A percentile compares a stretch with the other conserved stretches of the same genome.
Evolutionary conservation across 2,797 vertebrate species (phyloP).

Genomic region (Centroberyx gerrardi): DNA sequence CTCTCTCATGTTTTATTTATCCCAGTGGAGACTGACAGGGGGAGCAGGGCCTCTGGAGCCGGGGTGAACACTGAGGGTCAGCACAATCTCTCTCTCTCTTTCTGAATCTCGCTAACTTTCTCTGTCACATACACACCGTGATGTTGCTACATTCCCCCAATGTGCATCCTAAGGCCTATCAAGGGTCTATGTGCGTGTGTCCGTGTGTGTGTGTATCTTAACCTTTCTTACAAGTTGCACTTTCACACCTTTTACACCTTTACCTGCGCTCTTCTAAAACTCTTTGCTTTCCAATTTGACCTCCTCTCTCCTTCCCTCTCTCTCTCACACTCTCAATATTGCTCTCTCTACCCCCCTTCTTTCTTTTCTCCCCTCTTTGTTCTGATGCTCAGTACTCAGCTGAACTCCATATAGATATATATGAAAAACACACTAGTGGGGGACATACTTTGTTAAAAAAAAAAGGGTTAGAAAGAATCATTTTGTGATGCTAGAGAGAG

Average conservation of each 20-base stretch:
- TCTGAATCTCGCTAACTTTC: not conserved
- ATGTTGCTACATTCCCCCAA: not conserved
- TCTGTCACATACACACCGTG: not conserved
- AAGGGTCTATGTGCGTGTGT: constrained; percentile 1
- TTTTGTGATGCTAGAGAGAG: not conserved
- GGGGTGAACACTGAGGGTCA: constrained; percentile 25
- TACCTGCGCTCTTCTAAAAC: too few relatives aligned
- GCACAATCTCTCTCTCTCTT: constrained; percentile 16
- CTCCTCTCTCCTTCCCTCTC: too few relatives aligned
- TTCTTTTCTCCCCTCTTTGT: too few relatives aligned
- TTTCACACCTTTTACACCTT: too few relatives aligned
- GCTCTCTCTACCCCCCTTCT: too few relatives aligned
- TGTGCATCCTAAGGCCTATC: not conserved
- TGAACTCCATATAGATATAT: too few relatives aligned
- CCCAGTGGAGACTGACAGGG: constrained; percentile 26
- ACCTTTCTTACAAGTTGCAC: not conserved
- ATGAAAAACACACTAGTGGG: too few relatives aligned
- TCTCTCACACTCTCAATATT: too few relatives aligned
- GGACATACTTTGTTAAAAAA: too few relatives aligned
- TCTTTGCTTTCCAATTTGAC: too few relatives aligned
- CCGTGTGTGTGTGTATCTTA: not conserved
- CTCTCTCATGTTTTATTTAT: constrained; percentile 54
- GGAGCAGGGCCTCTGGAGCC: constrained; percentile 9
- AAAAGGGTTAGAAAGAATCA: too few relatives aligned
- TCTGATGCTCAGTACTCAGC: too few relatives aligned